Percentiles rank a stretch among this genome's conserved stretches.
phyloP scores from a whole-genome alignment of 2,888 invertebrate genomes.

The Oxytorus armatus region DNA sequence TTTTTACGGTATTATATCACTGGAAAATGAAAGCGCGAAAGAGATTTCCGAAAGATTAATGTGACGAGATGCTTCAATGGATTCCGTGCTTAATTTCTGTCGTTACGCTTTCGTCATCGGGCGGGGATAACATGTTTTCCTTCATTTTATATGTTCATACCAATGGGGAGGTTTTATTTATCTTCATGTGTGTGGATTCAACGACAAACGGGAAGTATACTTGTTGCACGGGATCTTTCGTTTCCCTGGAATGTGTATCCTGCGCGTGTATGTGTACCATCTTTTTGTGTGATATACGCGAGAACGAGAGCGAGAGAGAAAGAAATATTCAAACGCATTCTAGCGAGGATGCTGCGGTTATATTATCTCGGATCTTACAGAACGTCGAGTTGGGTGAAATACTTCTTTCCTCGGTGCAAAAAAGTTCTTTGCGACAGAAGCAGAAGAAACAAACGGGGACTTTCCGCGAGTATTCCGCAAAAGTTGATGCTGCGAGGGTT shows the following conservation, averaged over 20 bases:
- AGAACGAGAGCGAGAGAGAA: no score
- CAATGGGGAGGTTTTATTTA: not conserved
- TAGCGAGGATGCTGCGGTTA: conserved; percentile 9
- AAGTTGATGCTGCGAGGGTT: not conserved
- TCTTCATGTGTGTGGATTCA: conserved; percentile 7
- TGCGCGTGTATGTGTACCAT: not conserved
- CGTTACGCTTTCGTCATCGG: no score
- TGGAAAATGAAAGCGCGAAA: no score
- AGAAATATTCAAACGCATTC: conserved; percentile 22
- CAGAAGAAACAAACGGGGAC: conserved; percentile 2
- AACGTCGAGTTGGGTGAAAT: conserved; percentile 19
- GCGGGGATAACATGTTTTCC: not conserved
- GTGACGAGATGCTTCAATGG: no score
- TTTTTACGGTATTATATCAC: no score
- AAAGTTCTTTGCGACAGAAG: conserved; percentile 28
- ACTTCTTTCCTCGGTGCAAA: conserved; percentile 13
- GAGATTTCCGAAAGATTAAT: no score
- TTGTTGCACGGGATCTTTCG: conserved; percentile 30
- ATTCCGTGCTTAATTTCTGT: no score
- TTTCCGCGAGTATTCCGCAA: not conserved
- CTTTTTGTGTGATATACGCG: conserved; percentile 24
- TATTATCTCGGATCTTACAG: not conserved
- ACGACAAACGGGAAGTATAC: conserved; percentile 36
- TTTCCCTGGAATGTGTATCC: not conserved
- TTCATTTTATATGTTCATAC: not conserved